Conservation (phyloP, 2,888 invertebrate species). For the Alviniconcha strummeri region DNA sequence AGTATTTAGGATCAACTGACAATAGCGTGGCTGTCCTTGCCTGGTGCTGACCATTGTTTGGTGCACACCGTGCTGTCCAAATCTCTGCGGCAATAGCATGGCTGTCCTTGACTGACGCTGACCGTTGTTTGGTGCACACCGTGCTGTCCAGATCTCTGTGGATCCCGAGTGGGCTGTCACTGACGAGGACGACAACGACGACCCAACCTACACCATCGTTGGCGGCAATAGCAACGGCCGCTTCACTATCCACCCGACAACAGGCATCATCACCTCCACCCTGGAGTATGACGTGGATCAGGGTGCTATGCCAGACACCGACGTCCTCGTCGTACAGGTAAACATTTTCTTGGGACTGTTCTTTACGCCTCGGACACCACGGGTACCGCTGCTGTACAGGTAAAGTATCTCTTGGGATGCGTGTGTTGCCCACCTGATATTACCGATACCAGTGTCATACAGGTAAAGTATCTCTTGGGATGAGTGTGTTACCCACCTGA, state of each 20-base stretch:
- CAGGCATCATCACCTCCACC: constrained; percentile 21
- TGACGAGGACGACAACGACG: constrained; percentile 16
- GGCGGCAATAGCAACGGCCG: constrained; percentile 18
- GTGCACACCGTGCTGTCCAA: neutral
- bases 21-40: too few relatives aligned
- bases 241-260: constrained; percentile 10
- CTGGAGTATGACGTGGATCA: constrained; percentile 26
- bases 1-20: too few relatives aligned
- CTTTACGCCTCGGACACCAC: neutral
- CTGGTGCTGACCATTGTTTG: too few relatives aligned
- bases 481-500: too few relatives aligned
- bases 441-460: too few relatives aligned
- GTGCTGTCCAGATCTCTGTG: constrained; percentile 15
- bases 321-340: constrained; percentile 21
- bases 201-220: constrained; percentile 19
- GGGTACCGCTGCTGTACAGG: neutral
- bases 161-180: constrained; percentile 11
- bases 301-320: neutral
- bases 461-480: too few relatives aligned
- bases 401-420: too few relatives aligned
- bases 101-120: too few relatives aligned
- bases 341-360: neutral
- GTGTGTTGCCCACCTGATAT: too few relatives aligned
- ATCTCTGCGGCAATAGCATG: neutral
- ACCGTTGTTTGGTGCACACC: too few relatives aligned